Base-by-base conservation (phyloP, 2,797 vertebrate genomes). In the Sebastes jordani region DNA sequence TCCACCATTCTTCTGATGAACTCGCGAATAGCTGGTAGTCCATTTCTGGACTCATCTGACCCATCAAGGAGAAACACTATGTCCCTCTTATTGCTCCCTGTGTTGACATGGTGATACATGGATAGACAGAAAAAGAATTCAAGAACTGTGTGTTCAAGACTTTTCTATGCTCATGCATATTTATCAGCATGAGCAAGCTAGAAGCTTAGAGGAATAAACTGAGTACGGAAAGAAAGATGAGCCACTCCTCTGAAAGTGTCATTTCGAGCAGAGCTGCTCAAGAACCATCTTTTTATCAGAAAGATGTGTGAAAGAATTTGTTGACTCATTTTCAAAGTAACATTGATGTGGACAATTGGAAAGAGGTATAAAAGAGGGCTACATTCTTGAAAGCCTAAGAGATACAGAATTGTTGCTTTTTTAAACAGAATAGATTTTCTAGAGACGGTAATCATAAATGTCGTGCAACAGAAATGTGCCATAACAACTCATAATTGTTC, bases 1-100 rank as follows among this genome's bases (percentile, higher is more conserved):
- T 93, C 85, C 76, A 77, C 84, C 92, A 95, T 95, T 93, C 91
- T 94, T 91, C 93, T 79, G 86, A 96, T 92, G 85, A 95, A 96
- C 76, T 95, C 91, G 74, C 94, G 92, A 74, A 95, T 87, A 71
- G 91, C 93, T 76, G 94, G 94, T 34, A 96, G 72, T 70, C 92
- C 94, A 83, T 93, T 95, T 93, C 94, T 93, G 68, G 95, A 93
- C 72, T 88, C 91, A 79, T 96, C 92, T 2, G 95, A 95, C 60
- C 95, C 93, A 89, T 96, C 95, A 92, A 96, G 86, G 64, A 96
- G 93, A 94, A 96, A 96, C 71, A 96, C 94, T 77, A 96, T 88
- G 68, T 96, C 95, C 85, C 93, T 93, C 85, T 93, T 94, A 74
- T 82, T 85, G 71, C 74, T 90, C 49, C 89, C 90, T 94, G 82